These are phyloP conservation scores for Temnothorax unifasciatus DNA, from an alignment of 2,888 invertebrate genomes.

Conservation along the genomic window DNA sequence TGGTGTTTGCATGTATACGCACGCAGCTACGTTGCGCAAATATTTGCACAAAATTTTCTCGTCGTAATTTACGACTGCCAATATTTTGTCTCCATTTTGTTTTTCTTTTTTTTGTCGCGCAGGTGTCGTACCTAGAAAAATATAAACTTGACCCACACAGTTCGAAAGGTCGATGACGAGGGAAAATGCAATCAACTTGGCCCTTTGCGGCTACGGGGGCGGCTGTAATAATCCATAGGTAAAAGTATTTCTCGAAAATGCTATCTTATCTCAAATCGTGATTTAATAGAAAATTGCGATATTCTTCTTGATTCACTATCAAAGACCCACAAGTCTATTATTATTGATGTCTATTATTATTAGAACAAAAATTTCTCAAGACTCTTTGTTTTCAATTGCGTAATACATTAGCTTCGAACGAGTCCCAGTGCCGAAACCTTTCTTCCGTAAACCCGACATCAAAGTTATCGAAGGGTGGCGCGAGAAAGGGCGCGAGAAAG, in stretches of 20 bases:
- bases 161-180: not conserved
- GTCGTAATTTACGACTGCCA: conserved; percentile 69
- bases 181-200: not conserved
- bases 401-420: conserved; percentile 6
- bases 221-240: not conserved
- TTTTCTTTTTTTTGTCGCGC: conserved; percentile 13
- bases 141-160: conserved; percentile 55
- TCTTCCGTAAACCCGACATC: not conserved
- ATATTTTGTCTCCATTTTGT: conserved; percentile 73
- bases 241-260: not conserved
- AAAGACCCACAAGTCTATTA: not conserved
- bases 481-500: not conserved
- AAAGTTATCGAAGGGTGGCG: conserved; percentile 22
- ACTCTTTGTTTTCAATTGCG: not conserved
- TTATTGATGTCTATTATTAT: no score
- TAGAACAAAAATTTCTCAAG: not conserved
- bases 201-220: not conserved
- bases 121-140: conserved; percentile 34
- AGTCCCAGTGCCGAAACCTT: not conserved
- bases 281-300: not conserved
- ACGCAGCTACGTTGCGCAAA: conserved; percentile 66
- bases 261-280: not conserved
- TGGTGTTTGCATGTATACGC: conserved; percentile 51
- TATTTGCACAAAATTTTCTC: conserved; percentile 75
- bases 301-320: not conserved